phyloP scores from a whole-genome alignment of 1,140 invertebrate genomes.

The Drosophila ficusphila region DNA sequence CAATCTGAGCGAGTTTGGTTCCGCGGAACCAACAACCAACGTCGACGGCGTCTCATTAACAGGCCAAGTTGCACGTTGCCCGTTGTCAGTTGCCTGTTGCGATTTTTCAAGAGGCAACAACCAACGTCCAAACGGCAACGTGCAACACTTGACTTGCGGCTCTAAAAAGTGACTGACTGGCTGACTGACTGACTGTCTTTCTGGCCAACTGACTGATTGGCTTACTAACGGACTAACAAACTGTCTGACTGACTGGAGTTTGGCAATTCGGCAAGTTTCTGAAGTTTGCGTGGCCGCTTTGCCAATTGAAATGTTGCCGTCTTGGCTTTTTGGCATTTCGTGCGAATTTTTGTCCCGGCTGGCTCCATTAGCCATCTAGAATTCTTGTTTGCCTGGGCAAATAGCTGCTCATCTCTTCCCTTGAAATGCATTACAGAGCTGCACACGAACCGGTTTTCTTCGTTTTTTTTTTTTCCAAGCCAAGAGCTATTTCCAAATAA shows the following conservation, averaged over 20 bases:
- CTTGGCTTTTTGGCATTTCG: conserved; percentile 68
- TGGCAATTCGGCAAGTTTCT: conserved; percentile 34
- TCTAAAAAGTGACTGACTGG: neutral
- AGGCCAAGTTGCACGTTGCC: conserved; percentile 47
- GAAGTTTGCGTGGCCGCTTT: conserved; percentile 37
- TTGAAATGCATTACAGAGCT: conserved; percentile 2
- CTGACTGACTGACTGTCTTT: conserved; percentile 1
- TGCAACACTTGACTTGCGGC: conserved; percentile 28
- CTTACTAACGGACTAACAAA: neutral
- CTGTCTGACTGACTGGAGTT: conserved; percentile 1
- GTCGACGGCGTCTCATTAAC: conserved; percentile 30
- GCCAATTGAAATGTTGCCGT: conserved; percentile 64
- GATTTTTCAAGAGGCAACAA: conserved; percentile 69
- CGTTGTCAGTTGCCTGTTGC: conserved; percentile 41
- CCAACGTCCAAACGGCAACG: conserved; percentile 49
- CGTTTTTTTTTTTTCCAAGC: neutral
- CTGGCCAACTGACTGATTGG: neutral
- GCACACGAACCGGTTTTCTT: conserved; percentile 15
- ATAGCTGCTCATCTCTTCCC: neutral
- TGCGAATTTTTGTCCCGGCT: conserved; percentile 42
- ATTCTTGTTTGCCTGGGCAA: conserved; percentile 27
- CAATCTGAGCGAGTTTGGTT: conserved; percentile 72
- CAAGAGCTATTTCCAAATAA: conserved; percentile 17
- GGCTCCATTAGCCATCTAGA: conserved; percentile 17
- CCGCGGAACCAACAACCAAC: conserved; percentile 56